These are phyloP conservation scores for Heliconius himera DNA, from an alignment of 1,140 invertebrate genomes.

Conservation along the genomic window DNA sequence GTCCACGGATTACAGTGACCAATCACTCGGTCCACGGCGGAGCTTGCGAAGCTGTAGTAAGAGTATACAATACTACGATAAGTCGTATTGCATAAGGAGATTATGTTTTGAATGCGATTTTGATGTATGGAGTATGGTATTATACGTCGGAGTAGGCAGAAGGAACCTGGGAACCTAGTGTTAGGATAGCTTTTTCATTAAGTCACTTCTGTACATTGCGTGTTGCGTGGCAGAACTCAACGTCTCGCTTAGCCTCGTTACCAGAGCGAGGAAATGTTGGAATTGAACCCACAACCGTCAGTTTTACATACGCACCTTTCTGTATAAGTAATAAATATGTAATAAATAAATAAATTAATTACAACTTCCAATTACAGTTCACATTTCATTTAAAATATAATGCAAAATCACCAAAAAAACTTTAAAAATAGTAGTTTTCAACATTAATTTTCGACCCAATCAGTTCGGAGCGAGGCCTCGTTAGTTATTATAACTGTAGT, in stretches of 20 bases:
- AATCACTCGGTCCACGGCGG: neutral
- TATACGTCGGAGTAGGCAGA: neutral
- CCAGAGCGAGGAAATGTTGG: too few relatives aligned
- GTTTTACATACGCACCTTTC: too few relatives aligned
- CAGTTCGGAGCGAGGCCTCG: neutral
- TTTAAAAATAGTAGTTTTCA: neutral
- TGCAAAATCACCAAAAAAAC: neutral
- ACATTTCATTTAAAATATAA: neutral
- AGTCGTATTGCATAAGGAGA: neutral
- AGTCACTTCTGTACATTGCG: too few relatives aligned
- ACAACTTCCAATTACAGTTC: neutral
- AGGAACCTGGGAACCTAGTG: too few relatives aligned
- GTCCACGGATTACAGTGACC: neutral
- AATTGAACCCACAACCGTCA: too few relatives aligned
- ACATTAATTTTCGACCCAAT: neutral
- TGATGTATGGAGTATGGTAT: neutral
- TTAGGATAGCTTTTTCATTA: too few relatives aligned
- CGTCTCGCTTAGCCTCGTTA: too few relatives aligned
- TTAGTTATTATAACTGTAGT: constrained; percentile 11
- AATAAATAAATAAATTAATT: too few relatives aligned
- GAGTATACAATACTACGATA: neutral
- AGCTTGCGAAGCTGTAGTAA: neutral
- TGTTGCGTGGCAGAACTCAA: too few relatives aligned
- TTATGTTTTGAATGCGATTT: neutral
- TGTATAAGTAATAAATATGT: too few relatives aligned